Evolutionary conservation across 2,888 invertebrate species (phyloP).

Genomic region (Amphipoea oculea): DNA sequence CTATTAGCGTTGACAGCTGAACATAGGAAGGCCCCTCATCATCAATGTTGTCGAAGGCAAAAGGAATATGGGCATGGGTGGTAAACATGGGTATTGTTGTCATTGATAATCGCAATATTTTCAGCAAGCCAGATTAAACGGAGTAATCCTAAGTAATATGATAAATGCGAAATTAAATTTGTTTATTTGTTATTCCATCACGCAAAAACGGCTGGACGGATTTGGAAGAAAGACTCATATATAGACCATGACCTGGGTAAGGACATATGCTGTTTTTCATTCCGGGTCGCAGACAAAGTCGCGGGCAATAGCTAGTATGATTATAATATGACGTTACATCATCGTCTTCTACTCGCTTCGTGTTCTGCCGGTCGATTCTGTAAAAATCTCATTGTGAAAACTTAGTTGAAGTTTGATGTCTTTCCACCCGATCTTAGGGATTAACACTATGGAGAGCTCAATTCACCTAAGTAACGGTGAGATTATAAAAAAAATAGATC

Average conservation of each 20-base stretch:
- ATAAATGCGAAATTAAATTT: not conserved
- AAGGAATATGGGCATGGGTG: not conserved
- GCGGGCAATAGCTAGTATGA: not conserved
- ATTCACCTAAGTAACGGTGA: not conserved
- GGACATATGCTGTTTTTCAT: not conserved
- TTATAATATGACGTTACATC: not conserved
- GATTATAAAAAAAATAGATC: not conserved
- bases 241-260: not conserved
- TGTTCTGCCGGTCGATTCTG: not conserved
- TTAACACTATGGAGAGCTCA: too few relatives aligned
- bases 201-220: not conserved
- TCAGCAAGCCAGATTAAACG: not conserved
- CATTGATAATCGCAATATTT: not conserved
- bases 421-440: not conserved
- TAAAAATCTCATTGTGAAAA: not conserved
- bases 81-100: not conserved
- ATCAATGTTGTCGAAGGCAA: not conserved
- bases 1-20: constrained; percentile 14
- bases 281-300: not conserved
- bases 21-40: not conserved
- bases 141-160: too few relatives aligned
- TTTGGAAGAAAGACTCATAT: not conserved
- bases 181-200: not conserved
- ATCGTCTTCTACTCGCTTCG: not conserved
- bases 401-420: not conserved